A percentile compares a stretch with the other conserved stretches of the same genome.
Conservation (phyloP, 2,888 invertebrate genomes). For the Lycocerus yunnanus region DNA sequence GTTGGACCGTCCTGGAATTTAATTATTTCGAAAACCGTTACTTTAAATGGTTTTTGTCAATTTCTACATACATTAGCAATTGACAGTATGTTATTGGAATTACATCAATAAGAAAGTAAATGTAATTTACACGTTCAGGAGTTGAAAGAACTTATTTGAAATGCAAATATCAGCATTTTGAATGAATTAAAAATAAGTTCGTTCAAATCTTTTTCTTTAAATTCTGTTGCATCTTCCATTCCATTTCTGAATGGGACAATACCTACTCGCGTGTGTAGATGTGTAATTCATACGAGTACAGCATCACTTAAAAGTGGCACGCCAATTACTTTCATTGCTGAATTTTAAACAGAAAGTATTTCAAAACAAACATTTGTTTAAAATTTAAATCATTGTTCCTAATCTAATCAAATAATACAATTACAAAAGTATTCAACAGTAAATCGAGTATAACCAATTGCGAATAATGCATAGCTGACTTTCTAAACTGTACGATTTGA, state of each 20-base stretch:
- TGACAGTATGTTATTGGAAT: background rate
- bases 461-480: background rate
- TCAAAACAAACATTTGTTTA: background rate
- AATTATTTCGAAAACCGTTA: background rate
- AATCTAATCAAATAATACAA: background rate
- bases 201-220: background rate
- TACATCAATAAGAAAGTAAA: background rate
- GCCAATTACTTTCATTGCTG: background rate
- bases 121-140: background rate
- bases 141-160: background rate
- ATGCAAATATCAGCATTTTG: background rate
- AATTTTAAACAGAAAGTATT: constrained; percentile 1
- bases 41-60: background rate
- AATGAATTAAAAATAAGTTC: background rate
- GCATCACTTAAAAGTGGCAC: background rate
- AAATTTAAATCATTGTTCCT: constrained; percentile 1
- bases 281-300: background rate
- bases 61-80: background rate
- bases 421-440: background rate
- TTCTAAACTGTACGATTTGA: background rate
- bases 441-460: constrained; percentile 1
- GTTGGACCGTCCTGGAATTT: background rate
- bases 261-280: background rate
- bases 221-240: background rate
- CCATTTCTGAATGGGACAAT: background rate